Evolutionary conservation across 2,888 invertebrate species (phyloP).

Genomic region (Abrostola tripartita): DNA sequence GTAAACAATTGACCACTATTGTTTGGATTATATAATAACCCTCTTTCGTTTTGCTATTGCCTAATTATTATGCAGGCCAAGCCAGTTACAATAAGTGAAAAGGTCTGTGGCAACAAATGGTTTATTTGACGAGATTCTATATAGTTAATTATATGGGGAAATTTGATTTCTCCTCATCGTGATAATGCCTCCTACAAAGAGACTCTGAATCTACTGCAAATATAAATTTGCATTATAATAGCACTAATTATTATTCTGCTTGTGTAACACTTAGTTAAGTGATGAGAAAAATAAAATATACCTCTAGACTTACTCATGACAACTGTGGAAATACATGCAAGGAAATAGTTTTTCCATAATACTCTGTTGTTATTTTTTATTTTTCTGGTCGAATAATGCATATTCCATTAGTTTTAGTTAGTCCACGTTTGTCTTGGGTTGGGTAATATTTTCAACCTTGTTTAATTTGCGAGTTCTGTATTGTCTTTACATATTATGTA

Average conservation of each 20-base stretch:
- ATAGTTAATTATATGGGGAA: slow-evolving; percentile 30
- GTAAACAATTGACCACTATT: slow-evolving; percentile 12
- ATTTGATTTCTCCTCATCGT: slow-evolving; percentile 45
- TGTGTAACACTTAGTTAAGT: slow-evolving; percentile 38
- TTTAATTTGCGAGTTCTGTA: slow-evolving; percentile 36
- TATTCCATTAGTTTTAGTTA: slow-evolving; percentile 64
- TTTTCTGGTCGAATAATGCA: slow-evolving; percentile 50
- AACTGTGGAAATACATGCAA: slow-evolving; percentile 31
- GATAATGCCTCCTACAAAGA: slow-evolving; percentile 29
- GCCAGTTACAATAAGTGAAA: slow-evolving; percentile 11
- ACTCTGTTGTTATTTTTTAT: slow-evolving; percentile 40
- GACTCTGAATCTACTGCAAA: slow-evolving; percentile 23
- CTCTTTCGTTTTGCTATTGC: slow-evolving; percentile 12
- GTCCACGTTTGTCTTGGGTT: slow-evolving; percentile 55
- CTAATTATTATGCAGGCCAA: slow-evolving; percentile 5
- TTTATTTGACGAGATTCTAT: slow-evolving; percentile 27
- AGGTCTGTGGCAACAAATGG: slow-evolving; percentile 5
- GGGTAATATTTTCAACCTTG: slow-evolving; percentile 53
- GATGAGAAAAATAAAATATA: slow-evolving; percentile 51
- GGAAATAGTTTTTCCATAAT: slow-evolving; percentile 44
- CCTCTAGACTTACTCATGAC: slow-evolving; percentile 19
- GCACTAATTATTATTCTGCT: slow-evolving; percentile 30
- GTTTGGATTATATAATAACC: slow-evolving; percentile 34
- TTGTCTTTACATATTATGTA: slow-evolving; percentile 37
- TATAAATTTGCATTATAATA: slow-evolving; percentile 21